phyloP scores from a whole-genome alignment of 1,140 invertebrate species.

The Cepaea nemoralis region DNA sequence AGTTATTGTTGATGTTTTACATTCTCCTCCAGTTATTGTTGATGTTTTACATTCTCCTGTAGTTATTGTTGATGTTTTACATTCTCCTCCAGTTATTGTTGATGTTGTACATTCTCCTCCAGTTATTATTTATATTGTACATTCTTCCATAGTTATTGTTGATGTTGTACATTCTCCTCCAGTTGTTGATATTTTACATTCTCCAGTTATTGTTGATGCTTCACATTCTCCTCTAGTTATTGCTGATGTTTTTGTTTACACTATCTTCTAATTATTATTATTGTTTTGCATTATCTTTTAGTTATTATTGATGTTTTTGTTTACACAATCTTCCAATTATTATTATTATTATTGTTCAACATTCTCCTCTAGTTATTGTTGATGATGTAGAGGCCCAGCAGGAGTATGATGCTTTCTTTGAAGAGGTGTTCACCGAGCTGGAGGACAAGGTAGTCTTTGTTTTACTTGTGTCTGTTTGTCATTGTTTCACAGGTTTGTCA shows the following conservation, averaged over 20 bases:
- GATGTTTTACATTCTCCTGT: background rate
- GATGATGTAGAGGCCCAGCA: constrained; percentile 98
- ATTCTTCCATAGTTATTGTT: too few species aligned
- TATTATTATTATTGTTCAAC: constrained; percentile 35
- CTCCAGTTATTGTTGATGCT: too few species aligned
- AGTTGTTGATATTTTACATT: too few species aligned
- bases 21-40: constrained; percentile 73
- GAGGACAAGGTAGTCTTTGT: constrained; percentile 84
- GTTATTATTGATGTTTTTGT: too few species aligned
- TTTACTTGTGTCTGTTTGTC: too few species aligned
- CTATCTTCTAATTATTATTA: too few species aligned
- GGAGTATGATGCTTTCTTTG: constrained; percentile 99
- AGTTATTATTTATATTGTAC: constrained; percentile 66
- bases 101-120: constrained; percentile 68
- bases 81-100: background rate
- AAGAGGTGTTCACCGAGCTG: constrained; percentile 98
- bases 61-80: background rate
- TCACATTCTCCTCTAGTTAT: too few species aligned
- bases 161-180: background rate
- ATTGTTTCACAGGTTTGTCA: too few species aligned
- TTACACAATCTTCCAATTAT: too few species aligned
- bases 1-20: constrained; percentile 18
- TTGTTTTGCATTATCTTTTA: background rate
- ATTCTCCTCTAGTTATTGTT: constrained; percentile 80
- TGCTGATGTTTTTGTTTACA: too few species aligned